Base-by-base conservation (phyloP, 2,113 vertebrate genomes). In the Anthoscopus minutus region DNA sequence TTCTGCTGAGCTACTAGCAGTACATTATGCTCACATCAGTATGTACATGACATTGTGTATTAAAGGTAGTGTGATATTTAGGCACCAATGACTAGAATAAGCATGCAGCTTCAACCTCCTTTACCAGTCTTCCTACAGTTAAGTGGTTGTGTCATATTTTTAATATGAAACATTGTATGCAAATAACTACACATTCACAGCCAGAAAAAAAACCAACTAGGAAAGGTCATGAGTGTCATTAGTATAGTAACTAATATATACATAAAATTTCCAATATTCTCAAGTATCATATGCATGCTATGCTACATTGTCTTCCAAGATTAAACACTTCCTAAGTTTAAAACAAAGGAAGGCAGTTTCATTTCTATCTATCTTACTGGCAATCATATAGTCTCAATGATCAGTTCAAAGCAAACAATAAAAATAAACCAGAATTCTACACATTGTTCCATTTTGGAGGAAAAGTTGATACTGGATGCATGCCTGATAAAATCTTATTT, bases 1-100 rank as follows among this genome's bases (percentile, higher is more conserved):
- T 96, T 92, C 85, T 96, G 94, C 92, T 96, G 88, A 97, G 84
- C 91, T 94, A 92, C 92, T 93, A 90, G 92, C 56, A 90, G 92
- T 92, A 74, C 79, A 83, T 87, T 93, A 73, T 77, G 76, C 88
- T 92, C 92, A 90, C 86, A 95, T 96, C 94, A 96, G 89, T 93
- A 94, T 94, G 92, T 88, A 64, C 35, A 58, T 94, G 95, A 94
- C 96, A 96, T 33, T 77, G 47, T 21, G 42, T 58, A 92, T 97
- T 96, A 96, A 90, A 86, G 2, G 4, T 6, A 56, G 79, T 78
- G 76, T 86, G 89, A 95, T 96, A 60, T 93, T 86, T 86, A 74
- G 92, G 79, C 92, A 90, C n/a, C 56, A 6, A 77, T 78, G 94
- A 96, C 87, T 86, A 78, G 71, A 94, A 56, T 86, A 80, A 81